Conservation (phyloP, 2,888 invertebrate species). For the Hydrotaea diabolus region DNA sequence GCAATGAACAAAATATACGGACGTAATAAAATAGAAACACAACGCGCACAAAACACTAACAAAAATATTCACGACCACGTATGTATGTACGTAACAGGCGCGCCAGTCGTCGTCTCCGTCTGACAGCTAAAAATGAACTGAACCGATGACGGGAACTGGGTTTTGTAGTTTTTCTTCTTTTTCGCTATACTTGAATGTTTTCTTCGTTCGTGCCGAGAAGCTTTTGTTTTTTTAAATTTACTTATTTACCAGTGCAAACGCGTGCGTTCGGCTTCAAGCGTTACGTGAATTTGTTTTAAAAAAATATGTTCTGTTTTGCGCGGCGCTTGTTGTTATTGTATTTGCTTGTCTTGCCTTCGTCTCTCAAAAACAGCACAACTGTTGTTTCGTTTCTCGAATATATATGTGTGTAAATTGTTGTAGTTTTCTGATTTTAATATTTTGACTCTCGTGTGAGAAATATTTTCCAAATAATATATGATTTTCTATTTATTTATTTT, state of each 20-base stretch:
- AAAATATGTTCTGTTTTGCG: conserved; percentile 38
- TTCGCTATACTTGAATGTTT: not conserved
- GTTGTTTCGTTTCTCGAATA: too few species aligned
- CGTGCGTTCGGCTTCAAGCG: conserved; percentile 61
- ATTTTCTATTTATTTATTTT: too few species aligned
- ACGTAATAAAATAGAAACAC: conserved; percentile 51
- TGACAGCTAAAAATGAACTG: conserved; percentile 32
- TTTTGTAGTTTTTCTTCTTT: conserved; percentile 10
- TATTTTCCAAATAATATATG: too few species aligned
- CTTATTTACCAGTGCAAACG: not conserved
- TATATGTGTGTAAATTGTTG: too few species aligned
- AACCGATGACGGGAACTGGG: conserved; percentile 24
- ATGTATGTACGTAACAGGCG: not conserved
- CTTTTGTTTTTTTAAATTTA: too few species aligned
- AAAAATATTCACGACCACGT: conserved; percentile 40
- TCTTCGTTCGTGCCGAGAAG: conserved; percentile 28
- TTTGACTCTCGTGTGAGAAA: not conserved
- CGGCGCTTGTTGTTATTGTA: conserved; percentile 11
- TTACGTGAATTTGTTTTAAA: conserved; percentile 58
- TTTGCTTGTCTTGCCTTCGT: conserved; percentile 16
- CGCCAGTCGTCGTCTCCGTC: conserved; percentile 13
- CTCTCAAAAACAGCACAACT: too few species aligned
- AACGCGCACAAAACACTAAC: conserved; percentile 3
- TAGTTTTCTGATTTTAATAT: too few species aligned
- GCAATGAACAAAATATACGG: conserved; percentile 29